Evolutionary conservation across 2,888 invertebrate genomes (phyloP).

Genomic region (Eupeodes luniger): DNA sequence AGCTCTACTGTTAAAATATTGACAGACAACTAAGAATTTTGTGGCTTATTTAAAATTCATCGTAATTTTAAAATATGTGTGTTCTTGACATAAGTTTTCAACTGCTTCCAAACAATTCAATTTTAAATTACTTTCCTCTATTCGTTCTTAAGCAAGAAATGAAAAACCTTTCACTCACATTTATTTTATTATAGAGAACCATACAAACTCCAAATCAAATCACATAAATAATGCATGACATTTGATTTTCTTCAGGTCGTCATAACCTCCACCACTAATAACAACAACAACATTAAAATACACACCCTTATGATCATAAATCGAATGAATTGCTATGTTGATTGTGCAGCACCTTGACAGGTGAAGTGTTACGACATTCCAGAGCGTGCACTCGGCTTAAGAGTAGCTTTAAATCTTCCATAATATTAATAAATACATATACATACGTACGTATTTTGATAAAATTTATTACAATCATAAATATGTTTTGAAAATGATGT

Average conservation of each 20-base stretch:
- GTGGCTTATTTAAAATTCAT: background rate
- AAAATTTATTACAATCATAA: slow-evolving; percentile 68
- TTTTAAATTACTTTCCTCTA: slow-evolving; percentile 3
- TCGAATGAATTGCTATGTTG: slow-evolving; percentile 37
- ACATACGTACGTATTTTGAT: background rate
- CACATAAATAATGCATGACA: slow-evolving; percentile 61
- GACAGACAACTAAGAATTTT: no score
- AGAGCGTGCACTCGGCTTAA: slow-evolving; percentile 43
- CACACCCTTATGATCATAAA: slow-evolving; percentile 55
- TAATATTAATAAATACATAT: no score
- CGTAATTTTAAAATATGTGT: background rate
- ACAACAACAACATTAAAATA: background rate
- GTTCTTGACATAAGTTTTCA: background rate
- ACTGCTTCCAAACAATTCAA: background rate
- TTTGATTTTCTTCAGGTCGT: slow-evolving; percentile 48
- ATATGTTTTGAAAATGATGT: slow-evolving; percentile 70
- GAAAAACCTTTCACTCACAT: no score
- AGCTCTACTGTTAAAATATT: no score
- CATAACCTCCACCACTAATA: background rate
- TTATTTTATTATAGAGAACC: background rate
- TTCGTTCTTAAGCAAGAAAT: background rate
- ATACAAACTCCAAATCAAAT: slow-evolving; percentile 33
- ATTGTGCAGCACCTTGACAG: slow-evolving; percentile 57
- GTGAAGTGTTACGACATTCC: slow-evolving; percentile 57
- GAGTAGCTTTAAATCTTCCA: slow-evolving; percentile 55